Evolutionary conservation across 2,113 vertebrate species (phyloP).

Genomic region (Bufo bufo): DNA sequence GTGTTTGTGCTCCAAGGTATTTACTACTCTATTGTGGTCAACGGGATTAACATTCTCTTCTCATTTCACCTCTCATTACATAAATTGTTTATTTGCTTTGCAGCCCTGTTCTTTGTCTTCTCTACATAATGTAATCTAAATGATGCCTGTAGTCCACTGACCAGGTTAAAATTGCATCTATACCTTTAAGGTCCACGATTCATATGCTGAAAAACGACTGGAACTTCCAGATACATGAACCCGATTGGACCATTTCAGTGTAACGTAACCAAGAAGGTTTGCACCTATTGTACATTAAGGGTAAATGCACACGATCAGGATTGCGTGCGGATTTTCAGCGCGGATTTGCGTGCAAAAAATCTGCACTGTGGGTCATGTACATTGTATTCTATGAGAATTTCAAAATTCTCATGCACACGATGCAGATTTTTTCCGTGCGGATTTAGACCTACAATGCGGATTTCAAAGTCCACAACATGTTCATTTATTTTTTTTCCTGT

Average conservation of each 20-base stretch:
- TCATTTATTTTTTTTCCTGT: too few relatives aligned
- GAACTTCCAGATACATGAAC: neutral
- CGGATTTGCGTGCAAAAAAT: too few relatives aligned
- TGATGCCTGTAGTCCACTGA: neutral
- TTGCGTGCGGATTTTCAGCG: too few relatives aligned
- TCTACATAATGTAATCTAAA: neutral
- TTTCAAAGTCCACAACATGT: too few relatives aligned
- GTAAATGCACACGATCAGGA: too few relatives aligned
- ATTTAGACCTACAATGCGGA: too few relatives aligned
- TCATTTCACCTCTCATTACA: neutral
- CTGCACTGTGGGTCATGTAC: too few relatives aligned
- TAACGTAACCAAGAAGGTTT: neutral
- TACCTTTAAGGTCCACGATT: neutral
- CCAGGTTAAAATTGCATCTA: neutral
- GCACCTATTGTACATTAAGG: neutral
- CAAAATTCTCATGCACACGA: too few relatives aligned
- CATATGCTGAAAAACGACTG: neutral
- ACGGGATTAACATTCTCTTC: neutral
- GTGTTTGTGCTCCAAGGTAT: neutral
- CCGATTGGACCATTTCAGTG: neutral
- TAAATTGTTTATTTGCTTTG: slow-evolving; percentile 17
- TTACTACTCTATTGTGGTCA: neutral
- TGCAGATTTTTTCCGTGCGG: too few relatives aligned
- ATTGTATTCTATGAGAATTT: too few relatives aligned
- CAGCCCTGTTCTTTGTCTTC: neutral